phyloP scores from a whole-genome alignment of 1,140 invertebrate species.

The Drosophila malerkotliana region DNA sequence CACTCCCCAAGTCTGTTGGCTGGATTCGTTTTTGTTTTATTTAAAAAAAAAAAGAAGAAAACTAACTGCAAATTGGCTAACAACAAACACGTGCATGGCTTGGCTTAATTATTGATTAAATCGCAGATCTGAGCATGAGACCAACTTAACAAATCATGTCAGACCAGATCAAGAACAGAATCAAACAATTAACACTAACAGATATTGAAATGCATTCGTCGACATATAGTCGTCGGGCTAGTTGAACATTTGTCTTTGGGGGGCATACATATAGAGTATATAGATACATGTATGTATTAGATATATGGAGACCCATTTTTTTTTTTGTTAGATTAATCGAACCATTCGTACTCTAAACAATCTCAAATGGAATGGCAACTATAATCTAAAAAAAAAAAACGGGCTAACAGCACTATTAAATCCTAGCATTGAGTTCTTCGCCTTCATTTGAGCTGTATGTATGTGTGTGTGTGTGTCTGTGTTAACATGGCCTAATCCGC shows the following conservation, averaged over 20 bases:
- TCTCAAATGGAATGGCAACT: neutral
- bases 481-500: constrained; percentile 14
- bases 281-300: constrained; percentile 3
- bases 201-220: constrained; percentile 44
- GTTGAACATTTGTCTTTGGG: constrained; percentile 46
- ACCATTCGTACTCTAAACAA: neutral
- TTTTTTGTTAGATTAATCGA: neutral
- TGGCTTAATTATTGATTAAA: constrained; percentile 37
- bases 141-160: constrained; percentile 12
- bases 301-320: neutral
- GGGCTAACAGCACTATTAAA: constrained; percentile 2
- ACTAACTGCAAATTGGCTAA: constrained; percentile 52
- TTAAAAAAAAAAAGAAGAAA: constrained; percentile 10
- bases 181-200: constrained; percentile 28
- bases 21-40: constrained; percentile 27
- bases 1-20: constrained; percentile 19
- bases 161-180: constrained; percentile 13
- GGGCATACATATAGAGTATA: constrained; percentile 9
- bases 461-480: constrained; percentile 30
- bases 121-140: constrained; percentile 11
- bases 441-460: constrained; percentile 5
- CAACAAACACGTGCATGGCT: constrained; percentile 51
- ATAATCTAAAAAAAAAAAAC: neutral
- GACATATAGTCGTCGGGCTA: constrained; percentile 26
- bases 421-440: constrained; percentile 27